Base-by-base conservation (phyloP, 2,797 vertebrate genomes). In the Enteromius radiatus region DNA sequence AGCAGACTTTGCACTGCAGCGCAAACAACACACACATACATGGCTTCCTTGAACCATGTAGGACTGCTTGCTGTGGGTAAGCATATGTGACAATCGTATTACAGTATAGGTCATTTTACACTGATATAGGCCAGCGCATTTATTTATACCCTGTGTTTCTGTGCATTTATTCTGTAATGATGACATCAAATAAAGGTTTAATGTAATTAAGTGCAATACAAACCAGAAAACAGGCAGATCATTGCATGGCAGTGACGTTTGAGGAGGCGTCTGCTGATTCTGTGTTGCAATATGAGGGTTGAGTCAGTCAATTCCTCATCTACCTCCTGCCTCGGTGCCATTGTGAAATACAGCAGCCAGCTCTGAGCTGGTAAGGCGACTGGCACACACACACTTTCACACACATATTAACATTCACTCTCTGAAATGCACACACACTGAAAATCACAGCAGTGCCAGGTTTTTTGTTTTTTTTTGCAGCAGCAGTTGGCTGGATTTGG, bases 1-100 rank as follows among this genome's bases (percentile, higher is more conserved):
- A 92, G 89, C 90, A 95, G 94, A 95, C 94, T 95, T 95, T 94
- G 94, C 89, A 88, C 94, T 90, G 86, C 87, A 89, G 86, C 73
- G 91, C 91, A 91, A 89, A 83, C 89, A 87, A 84, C 61, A 81
- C 68, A 85, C 78, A 31, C 64, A 79, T 54, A 71, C n/a, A 86
- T 70, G 56, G 41, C 67, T 49, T 61, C 68, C n/a, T 43, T 36
- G 64, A 88, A 86, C 86, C 82, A 87, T 65, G 84, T 69, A 77
- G 26, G 19, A 78, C 45, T 76, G 88, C 85, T 90, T 77, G 87
- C 84, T 71, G 76, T 38, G 23, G 41, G 15, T 67, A 5, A 45
- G 45, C 26, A 45, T 76, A 14, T n/a, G 21, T 71, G 82, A 87
- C 28, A 49, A 68, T 54, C 17, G 12, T 52, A 33, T 52, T 73